Evolutionary conservation across 2,888 invertebrate genomes (phyloP).

Genomic region (Perdita meconis): DNA sequence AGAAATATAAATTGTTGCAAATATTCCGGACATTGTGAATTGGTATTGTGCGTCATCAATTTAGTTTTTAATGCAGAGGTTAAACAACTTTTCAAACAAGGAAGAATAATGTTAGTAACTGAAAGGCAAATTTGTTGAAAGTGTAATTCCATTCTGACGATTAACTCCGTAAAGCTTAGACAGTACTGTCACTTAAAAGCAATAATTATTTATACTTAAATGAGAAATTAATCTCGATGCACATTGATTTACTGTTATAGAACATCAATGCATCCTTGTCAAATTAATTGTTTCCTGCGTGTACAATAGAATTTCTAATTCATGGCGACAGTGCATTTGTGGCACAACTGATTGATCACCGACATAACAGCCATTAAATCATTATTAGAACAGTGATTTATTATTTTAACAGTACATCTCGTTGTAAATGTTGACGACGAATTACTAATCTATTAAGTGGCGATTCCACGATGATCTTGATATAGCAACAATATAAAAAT

Average conservation of each 20-base stretch:
- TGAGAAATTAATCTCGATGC: not conserved
- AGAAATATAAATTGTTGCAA: too few species aligned
- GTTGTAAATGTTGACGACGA: slow-evolving; percentile 17
- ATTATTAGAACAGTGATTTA: slow-evolving; percentile 37
- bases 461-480: not conserved
- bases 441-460: not conserved
- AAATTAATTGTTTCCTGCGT: slow-evolving; percentile 9
- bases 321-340: not conserved
- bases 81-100: too few species aligned
- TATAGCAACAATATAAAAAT: not conserved
- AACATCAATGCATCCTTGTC: not conserved
- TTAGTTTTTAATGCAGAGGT: too few species aligned
- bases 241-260: not conserved
- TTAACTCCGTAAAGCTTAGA: too few species aligned
- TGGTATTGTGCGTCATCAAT: too few species aligned
- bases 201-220: not conserved
- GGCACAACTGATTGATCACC: slow-evolving; percentile 25
- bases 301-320: slow-evolving; percentile 20
- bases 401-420: slow-evolving; percentile 20
- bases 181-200: too few species aligned
- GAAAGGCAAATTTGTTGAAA: not conserved
- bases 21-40: too few species aligned
- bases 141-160: not conserved
- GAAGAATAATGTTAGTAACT: too few species aligned
- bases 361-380: slow-evolving; percentile 26